These are phyloP conservation scores for Hemaris fuciformis DNA, from an alignment of 2,888 invertebrate species.

Conservation along the genomic window DNA sequence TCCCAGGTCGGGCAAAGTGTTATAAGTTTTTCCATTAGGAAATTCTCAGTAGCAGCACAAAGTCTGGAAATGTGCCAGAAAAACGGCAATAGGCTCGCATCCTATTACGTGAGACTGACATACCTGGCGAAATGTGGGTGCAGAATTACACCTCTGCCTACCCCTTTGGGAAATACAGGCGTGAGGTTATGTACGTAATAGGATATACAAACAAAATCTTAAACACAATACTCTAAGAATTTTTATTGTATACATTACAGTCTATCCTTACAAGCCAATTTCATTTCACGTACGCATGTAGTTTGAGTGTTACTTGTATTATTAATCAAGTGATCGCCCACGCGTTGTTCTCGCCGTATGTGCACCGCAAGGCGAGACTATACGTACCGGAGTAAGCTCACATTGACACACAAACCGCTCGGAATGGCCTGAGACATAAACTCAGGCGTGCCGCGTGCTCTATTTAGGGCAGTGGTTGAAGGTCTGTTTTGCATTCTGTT, in stretches of 20 bases:
- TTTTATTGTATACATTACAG: no score
- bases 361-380: no score
- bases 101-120: no score
- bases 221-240: background rate
- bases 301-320: slow-evolving; percentile 8
- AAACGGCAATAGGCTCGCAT: no score
- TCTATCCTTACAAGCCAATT: background rate
- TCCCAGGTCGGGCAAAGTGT: no score
- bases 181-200: no score
- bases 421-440: slow-evolving; percentile 18
- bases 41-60: no score
- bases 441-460: slow-evolving; percentile 15
- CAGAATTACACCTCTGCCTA: no score
- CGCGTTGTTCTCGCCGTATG: background rate
- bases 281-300: background rate
- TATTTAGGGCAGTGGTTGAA: background rate
- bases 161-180: no score
- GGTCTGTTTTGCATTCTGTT: background rate
- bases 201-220: background rate
- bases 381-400: slow-evolving; percentile 12
- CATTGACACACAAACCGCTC: slow-evolving; percentile 24
- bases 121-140: no score
- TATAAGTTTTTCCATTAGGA: no score
- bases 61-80: no score
- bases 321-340: slow-evolving; percentile 14